Evolutionary conservation across 2,888 invertebrate genomes (phyloP).

Genomic region (Dasypolia templi): DNA sequence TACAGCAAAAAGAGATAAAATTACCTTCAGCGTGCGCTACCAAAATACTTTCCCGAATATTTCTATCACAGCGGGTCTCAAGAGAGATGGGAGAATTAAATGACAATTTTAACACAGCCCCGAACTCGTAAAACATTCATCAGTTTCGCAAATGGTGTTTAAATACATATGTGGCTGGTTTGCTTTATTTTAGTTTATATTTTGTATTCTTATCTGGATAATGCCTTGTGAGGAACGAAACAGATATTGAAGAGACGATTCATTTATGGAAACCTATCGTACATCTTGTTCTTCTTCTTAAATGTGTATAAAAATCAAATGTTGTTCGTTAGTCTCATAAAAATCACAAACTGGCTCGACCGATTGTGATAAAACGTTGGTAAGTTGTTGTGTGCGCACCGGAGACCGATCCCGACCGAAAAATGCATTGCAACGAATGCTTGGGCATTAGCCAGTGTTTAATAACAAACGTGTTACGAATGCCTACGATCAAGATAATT

Average conservation of each 20-base stretch:
- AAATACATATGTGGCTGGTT: slow-evolving; percentile 66
- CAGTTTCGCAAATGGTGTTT: slow-evolving; percentile 65
- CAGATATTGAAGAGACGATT: not conserved
- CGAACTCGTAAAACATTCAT: slow-evolving; percentile 75
- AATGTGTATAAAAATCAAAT: too few species aligned
- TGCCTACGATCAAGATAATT: not conserved
- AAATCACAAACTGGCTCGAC: too few species aligned
- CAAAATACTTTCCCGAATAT: slow-evolving; percentile 53
- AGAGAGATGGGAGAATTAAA: slow-evolving; percentile 78
- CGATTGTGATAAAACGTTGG: too few species aligned
- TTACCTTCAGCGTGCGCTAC: not conserved
- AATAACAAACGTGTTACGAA: not conserved
- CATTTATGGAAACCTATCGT: not conserved
- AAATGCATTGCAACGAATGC: too few species aligned
- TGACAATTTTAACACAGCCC: slow-evolving; percentile 77
- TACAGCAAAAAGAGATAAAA: not conserved
- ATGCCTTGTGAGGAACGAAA: not conserved
- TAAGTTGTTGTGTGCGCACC: too few species aligned
- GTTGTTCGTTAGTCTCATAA: too few species aligned
- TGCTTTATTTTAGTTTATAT: slow-evolving; percentile 41
- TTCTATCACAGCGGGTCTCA: slow-evolving; percentile 65
- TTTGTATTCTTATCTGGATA: slow-evolving; percentile 3
- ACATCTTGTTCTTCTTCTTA: too few species aligned
- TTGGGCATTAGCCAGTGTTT: too few species aligned
- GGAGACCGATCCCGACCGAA: too few species aligned